Conservation (phyloP, 2,113 vertebrate genomes). For the Sitta europaea region DNA sequence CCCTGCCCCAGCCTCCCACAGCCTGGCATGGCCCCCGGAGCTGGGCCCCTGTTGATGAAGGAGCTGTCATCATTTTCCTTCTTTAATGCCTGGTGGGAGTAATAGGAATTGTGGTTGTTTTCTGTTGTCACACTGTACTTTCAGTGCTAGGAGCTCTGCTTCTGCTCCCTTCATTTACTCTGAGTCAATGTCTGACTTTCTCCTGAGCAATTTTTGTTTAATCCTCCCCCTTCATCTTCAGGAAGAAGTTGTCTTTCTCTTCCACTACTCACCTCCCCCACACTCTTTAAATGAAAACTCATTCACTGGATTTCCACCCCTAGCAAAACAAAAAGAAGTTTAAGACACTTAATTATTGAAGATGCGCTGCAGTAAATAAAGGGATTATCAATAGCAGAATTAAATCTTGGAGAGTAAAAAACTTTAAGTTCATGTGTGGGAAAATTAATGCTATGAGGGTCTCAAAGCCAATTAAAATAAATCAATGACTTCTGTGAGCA, state of each 20-base stretch:
- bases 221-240: not conserved
- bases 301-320: not conserved
- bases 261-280: not conserved
- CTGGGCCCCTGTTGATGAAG: not conserved
- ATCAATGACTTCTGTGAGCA: not conserved
- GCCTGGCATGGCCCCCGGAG: not conserved
- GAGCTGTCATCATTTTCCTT: not conserved
- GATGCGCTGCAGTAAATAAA: not conserved
- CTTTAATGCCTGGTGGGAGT: not conserved
- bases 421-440: not conserved
- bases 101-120: not conserved
- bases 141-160: not conserved
- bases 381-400: not conserved
- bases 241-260: conserved; percentile 9
- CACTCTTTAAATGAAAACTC: not conserved
- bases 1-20: not conserved
- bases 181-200: conserved; percentile 7
- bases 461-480: not conserved
- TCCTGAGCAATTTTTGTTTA: not conserved
- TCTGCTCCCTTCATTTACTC: not conserved
- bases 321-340: not conserved
- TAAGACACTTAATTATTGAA: not conserved
- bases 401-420: not conserved
- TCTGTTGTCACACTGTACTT: not conserved
- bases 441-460: not conserved